phyloP scores from a whole-genome alignment of 1,140 invertebrate genomes.

The Neodiprion pinetum region DNA sequence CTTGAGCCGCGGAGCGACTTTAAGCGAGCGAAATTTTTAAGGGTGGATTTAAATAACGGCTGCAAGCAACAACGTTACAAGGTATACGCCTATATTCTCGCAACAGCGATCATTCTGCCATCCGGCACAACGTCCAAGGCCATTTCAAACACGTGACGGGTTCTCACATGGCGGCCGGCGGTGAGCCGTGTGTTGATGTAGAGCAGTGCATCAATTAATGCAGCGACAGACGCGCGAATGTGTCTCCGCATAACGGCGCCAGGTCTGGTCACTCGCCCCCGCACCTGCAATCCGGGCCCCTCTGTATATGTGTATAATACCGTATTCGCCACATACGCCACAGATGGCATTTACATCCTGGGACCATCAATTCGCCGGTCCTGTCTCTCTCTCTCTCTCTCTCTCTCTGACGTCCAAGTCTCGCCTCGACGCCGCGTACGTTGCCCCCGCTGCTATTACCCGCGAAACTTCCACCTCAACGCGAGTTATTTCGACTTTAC shows the following conservation, averaged over 20 bases:
- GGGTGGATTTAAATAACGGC: too few relatives aligned
- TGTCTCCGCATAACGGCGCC: constrained; percentile 50
- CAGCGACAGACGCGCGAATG: constrained; percentile 53
- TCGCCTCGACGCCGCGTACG: too few relatives aligned
- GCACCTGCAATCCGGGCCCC: not conserved
- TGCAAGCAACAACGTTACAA: too few relatives aligned
- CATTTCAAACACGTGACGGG: constrained; percentile 44
- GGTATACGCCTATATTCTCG: too few relatives aligned
- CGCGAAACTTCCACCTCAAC: too few relatives aligned
- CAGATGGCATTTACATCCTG: not conserved
- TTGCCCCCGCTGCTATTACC: too few relatives aligned
- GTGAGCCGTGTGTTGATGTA: constrained; percentile 46
- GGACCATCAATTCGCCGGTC: not conserved
- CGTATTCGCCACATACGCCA: constrained; percentile 6
- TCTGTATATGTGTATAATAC: not conserved
- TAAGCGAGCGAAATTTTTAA: too few relatives aligned
- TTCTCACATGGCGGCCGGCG: constrained; percentile 50
- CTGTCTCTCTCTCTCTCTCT: too few relatives aligned
- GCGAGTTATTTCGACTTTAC: too few relatives aligned
- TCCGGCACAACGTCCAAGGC: constrained; percentile 17
- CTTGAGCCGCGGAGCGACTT: too few relatives aligned
- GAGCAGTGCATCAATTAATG: constrained; percentile 55
- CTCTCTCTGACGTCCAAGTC: too few relatives aligned
- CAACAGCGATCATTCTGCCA: too few relatives aligned
- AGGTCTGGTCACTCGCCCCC: constrained; percentile 48